Evolutionary conservation across 2,113 vertebrate genomes (phyloP), one percentile per base, ranked within the genome.

Genomic region (Ailurus styani): DNA sequence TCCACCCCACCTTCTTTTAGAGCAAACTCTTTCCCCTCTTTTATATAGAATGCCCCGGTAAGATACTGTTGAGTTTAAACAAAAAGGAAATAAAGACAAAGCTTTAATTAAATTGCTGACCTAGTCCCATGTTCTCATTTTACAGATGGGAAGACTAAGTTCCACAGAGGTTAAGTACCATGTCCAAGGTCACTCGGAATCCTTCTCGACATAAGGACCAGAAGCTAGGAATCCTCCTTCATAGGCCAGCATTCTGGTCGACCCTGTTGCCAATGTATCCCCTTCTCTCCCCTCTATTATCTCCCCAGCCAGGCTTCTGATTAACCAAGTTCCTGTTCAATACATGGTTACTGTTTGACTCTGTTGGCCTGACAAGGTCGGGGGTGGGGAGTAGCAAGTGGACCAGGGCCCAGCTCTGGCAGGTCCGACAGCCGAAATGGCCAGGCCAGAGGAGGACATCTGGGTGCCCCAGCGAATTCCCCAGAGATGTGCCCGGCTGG

Each of bases 301-400:
- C 97, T 96, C 84, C 52, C 50, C 47, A 47, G 91, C 23, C 88
- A 97, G 92, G 97, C 95, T 98, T 97, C 90, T 98, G 91, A 98
- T 98, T 98, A 98, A 98, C 98, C 68, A 95, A 72, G 94, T 40
- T 52, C 57, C 92, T 47, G 98, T 96, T 98, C 97, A 97, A 97
- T 97, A 98, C 57, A 55, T 73, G 42, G 97, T 98, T 98, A 98
- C 97, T 98, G 95, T 98, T 98, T 98, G 95, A 97, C 98, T 97
- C 91, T 60, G 37, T 78, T 73, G 93, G 91, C 87, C 92, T 85
- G 83, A 89, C 89, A 96, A 97, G 91, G 89, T 95, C 3, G 10
- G 87, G 85, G 54, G 70, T 54, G 27, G 93, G 87, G n/a, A 93
- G 83, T 20, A 77, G n/a, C 60, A 75, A 90, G 40, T 37, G 55